Evolutionary conservation across 2,113 vertebrate genomes (phyloP).

Genomic region (Odocoileus hemionus): DNA sequence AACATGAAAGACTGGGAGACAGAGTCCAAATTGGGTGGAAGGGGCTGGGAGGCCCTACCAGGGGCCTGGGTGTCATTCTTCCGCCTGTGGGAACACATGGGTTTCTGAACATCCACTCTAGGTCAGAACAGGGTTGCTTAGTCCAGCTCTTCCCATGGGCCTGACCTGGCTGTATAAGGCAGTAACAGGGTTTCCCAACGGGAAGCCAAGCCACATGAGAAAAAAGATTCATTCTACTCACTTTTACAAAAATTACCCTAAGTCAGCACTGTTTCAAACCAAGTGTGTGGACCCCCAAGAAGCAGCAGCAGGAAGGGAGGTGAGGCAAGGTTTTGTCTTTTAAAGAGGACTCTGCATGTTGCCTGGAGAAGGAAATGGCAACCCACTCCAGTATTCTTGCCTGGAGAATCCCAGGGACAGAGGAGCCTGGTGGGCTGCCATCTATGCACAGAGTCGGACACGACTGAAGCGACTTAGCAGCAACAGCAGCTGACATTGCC

Average conservation of each 20-base stretch:
- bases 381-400: not conserved
- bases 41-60: not conserved
- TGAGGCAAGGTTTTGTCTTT: not conserved
- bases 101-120: not conserved
- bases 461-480: not conserved
- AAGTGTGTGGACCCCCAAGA: not conserved
- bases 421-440: not conserved
- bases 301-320: not conserved
- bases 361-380: not conserved
- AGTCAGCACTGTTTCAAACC: not conserved
- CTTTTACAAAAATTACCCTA: not conserved
- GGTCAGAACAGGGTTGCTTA: not conserved
- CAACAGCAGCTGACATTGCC: not conserved
- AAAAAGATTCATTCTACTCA: not conserved
- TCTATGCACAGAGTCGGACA: not conserved
- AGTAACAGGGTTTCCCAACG: not conserved
- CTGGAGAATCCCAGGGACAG: not conserved
- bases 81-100: not conserved
- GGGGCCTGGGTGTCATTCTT: not conserved
- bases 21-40: not conserved
- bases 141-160: not conserved
- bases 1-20: not conserved
- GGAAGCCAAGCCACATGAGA: not conserved
- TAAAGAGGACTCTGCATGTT: not conserved
- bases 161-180: not conserved